Base-by-base conservation (phyloP, 1,140 invertebrate species). In the Heliothis virescens region DNA sequence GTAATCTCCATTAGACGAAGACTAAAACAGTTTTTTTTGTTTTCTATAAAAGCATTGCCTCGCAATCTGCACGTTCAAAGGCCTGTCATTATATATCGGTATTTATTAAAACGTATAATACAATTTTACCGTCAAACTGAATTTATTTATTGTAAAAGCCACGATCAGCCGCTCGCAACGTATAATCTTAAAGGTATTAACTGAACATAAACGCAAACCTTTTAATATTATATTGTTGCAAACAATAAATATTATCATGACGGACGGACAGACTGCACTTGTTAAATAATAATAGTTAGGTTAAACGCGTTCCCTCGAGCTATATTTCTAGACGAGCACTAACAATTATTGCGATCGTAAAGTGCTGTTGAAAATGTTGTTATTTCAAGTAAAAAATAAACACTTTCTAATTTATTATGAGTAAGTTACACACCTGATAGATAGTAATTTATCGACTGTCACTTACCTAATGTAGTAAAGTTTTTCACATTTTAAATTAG, bases 121-220 rank as follows among this genome's bases (percentile, higher is more conserved):
- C 90, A 91, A 91, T 91, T 91, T 91, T 82, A 81, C 84, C 85
- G 89, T 91, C 90, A 90, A 86, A 80, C 65, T 80, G 84, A 88
- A 86, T 87, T 90, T 90, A 90, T 88, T 88, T 89, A 89, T 90
- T 84, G 87, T 85, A 85, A 85, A 86, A 84, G 81, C 72, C 62
- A 79, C 73, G 77, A 78, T 77, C 83, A 79, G 77, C 15, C 74
- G 53, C 60, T 50, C 52, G 77, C 80, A 89, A 86, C 82, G 79
- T 91, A 83, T 90, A 90, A 91, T 91, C 87, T 91, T 87, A 87
- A 88, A 86, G 86, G 87, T 89, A 90, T 90, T 91, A 91, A 85
- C 74, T 79, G 85, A 87, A 83, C 73, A 83, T 87, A 86, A 81
- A 85, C 78, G 83, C 82, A 85, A 88, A 89, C 85, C 84, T 86